Percentiles rank a stretch among this genome's conserved stretches.
Evolutionary conservation across 2,888 invertebrate species (phyloP).

Genomic region (Meliscaeva auricollis): DNA sequence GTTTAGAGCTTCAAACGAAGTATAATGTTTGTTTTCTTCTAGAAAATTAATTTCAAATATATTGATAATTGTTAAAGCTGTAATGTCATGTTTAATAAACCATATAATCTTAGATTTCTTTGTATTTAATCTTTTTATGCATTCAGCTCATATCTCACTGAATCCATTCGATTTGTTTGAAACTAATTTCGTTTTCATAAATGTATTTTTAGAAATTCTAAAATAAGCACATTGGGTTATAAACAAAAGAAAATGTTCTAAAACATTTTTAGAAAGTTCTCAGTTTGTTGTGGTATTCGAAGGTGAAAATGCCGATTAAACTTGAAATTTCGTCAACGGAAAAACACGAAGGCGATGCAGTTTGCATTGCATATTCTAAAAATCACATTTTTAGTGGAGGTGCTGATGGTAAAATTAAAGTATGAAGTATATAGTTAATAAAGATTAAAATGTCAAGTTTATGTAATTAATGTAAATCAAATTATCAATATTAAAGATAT

Average conservation of each 20-base stretch:
- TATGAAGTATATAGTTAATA: slow-evolving; percentile 55
- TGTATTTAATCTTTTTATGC: not conserved
- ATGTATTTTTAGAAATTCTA: slow-evolving; percentile 46
- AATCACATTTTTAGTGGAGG: slow-evolving; percentile 82
- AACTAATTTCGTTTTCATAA: not conserved
- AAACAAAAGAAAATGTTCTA: slow-evolving; percentile 28
- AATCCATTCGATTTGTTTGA: not conserved
- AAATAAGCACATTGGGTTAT: slow-evolving; percentile 33
- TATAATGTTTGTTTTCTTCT: too few species aligned
- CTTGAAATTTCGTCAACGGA: slow-evolving; percentile 80
- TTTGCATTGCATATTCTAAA: slow-evolving; percentile 80
- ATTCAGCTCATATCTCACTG: not conserved
- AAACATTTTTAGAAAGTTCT: slow-evolving; percentile 9
- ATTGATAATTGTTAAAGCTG: too few species aligned
- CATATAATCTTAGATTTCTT: too few species aligned
- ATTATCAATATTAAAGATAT: slow-evolving; percentile 80
- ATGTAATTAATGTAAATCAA: too few species aligned
- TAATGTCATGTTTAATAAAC: too few species aligned
- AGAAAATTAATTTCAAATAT: too few species aligned
- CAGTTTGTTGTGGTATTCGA: slow-evolving; percentile 37
- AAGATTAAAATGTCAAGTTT: not conserved
- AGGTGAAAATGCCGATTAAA: slow-evolving; percentile 71
- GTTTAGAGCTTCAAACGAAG: too few species aligned
- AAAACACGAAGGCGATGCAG: slow-evolving; percentile 83
- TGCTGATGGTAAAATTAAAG: slow-evolving; percentile 84